Conservation (phyloP, 92 coral and sea anemone species). For the Virgularia gustaviana region DNA sequence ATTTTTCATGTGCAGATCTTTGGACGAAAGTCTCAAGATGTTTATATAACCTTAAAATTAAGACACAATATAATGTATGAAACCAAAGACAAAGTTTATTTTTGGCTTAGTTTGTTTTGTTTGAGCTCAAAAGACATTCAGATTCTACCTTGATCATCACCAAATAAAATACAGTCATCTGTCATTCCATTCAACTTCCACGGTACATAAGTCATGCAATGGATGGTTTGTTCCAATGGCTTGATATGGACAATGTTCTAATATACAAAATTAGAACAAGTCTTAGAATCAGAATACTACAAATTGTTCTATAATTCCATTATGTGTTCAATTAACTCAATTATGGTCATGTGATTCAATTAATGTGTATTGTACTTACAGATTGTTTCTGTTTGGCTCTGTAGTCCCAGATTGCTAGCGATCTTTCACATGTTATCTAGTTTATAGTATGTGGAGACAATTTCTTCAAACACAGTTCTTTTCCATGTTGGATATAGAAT, state of each 20-base stretch:
- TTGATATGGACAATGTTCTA: slow-evolving; percentile 89
- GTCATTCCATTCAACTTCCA: slow-evolving; percentile 87
- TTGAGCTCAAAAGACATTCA: not conserved
- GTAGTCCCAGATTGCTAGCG: slow-evolving; percentile 93
- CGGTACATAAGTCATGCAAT: slow-evolving; percentile 92
- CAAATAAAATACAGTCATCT: slow-evolving; percentile 91
- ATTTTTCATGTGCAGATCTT: slow-evolving; percentile 97
- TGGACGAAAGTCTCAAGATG: slow-evolving; percentile 83
- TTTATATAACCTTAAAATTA: slow-evolving; percentile 68
- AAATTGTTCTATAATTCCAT: too few relatives aligned
- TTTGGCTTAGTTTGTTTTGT: not conserved
- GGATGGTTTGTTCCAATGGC: slow-evolving; percentile 88
- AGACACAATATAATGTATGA: not conserved
- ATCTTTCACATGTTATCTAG: slow-evolving; percentile 97
- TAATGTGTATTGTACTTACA: slow-evolving; percentile 50
- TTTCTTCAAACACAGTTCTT: not conserved
- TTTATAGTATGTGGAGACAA: too few relatives aligned
- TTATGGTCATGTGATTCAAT: not conserved
- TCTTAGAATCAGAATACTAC: not conserved
- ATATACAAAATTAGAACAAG: not conserved
- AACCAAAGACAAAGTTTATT: not conserved
- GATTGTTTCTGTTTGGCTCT: slow-evolving; percentile 87
- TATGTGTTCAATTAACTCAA: not conserved
- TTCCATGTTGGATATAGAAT: not conserved
- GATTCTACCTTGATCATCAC: slow-evolving; percentile 93